Evolutionary conservation across 2,888 invertebrate species (phyloP).

Genomic region (Melikaiella ostensackeni): DNA sequence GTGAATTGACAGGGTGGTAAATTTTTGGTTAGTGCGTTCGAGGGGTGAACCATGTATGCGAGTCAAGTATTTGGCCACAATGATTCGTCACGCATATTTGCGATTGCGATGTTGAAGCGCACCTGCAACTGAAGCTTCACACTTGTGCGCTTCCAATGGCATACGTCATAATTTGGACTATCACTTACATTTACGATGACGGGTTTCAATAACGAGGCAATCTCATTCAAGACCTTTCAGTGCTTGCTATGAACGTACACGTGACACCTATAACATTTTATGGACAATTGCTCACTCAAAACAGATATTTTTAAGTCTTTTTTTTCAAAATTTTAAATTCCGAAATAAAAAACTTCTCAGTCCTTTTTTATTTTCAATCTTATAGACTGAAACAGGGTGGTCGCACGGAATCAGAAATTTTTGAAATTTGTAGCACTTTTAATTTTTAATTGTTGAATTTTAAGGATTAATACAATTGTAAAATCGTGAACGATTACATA

Average conservation of each 20-base stretch:
- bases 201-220: constrained; percentile 23
- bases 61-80: constrained; percentile 31
- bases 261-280: background rate
- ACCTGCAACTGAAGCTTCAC: constrained; percentile 23
- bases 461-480: too few relatives aligned
- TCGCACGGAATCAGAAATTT: too few relatives aligned
- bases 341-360: too few relatives aligned
- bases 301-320: background rate
- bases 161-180: constrained; percentile 27
- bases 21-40: constrained; percentile 18
- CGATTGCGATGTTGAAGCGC: constrained; percentile 15
- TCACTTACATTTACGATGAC: constrained; percentile 20
- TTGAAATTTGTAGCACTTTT: too few relatives aligned
- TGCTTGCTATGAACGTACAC: background rate
- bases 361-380: too few relatives aligned
- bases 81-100: constrained; percentile 33
- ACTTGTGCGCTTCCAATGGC: constrained; percentile 1
- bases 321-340: background rate
- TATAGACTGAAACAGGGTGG: too few relatives aligned
- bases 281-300: background rate
- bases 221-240: constrained; percentile 14
- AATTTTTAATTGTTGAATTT: too few relatives aligned
- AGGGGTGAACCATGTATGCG: constrained; percentile 20
- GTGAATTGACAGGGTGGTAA: constrained; percentile 37
- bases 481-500: too few relatives aligned